Conservation (phyloP, 1,140 invertebrate species). For the Bombus cullumanus region DNA sequence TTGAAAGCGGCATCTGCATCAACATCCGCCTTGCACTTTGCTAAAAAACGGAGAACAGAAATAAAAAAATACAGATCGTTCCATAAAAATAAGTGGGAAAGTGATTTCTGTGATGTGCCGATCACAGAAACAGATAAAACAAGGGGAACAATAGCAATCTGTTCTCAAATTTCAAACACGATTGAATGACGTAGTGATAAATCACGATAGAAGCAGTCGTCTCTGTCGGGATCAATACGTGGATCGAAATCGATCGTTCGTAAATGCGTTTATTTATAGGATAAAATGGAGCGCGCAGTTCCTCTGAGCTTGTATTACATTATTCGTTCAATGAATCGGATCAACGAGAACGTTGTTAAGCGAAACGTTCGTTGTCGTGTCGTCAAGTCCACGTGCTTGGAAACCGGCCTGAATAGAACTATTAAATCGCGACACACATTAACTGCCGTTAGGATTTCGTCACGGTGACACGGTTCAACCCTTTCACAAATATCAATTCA, state of each 20-base stretch:
- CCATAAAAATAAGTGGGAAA: no score
- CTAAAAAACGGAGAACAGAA: no score
- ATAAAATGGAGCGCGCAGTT: neutral
- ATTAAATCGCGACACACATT: slow-evolving; percentile 4
- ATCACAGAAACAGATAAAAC: neutral
- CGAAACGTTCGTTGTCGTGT: neutral
- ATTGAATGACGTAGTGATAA: neutral
- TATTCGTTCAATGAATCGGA: slow-evolving; percentile 19
- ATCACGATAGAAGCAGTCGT: neutral
- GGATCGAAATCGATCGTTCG: neutral
- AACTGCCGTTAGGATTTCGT: neutral
- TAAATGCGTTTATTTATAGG: slow-evolving; percentile 14
- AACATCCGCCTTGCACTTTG: no score
- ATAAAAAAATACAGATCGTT: no score
- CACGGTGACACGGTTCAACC: neutral
- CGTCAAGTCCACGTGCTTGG: neutral
- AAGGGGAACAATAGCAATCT: neutral
- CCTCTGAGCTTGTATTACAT: neutral
- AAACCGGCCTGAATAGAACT: neutral
- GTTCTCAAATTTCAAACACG: neutral
- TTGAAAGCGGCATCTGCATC: no score
- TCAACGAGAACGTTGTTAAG: neutral
- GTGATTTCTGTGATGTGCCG: neutral
- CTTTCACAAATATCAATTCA: neutral
- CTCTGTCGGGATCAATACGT: neutral